Evolutionary conservation across 2,113 vertebrate genomes (phyloP), one percentile per base, ranked within the genome.

Genomic region (Arothron firmamentum): DNA sequence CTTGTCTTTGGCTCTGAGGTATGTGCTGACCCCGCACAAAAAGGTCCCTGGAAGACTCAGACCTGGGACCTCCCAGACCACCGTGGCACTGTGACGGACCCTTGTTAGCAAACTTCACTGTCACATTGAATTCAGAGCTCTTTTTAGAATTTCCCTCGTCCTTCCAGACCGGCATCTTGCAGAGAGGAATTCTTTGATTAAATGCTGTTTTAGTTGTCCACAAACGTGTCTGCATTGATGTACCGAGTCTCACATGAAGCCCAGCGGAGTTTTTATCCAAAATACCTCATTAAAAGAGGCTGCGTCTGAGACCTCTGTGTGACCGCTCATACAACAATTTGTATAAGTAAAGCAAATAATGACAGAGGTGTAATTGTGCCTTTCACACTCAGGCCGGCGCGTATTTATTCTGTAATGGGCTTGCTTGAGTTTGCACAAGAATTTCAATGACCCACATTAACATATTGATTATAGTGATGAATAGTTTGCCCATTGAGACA

Each of bases 241-340:
- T 42, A 38, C 15, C 34, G 52, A 59, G 28, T 72, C 56, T 59
- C 52, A 52, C 9, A 19, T 45, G 64, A 65, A 41, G 48, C 55
- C 77, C 57, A 19, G 56, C 19, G 56, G 63, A 64, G 43, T 54
- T 71, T 52, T 69, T 65, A 49, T 59, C 66, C 56, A 56, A 62
- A 77, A 67, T 72, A 62, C 66, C 69, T 84, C 80, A 84, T 86
- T 84, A 82, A 74, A 77, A 56, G n/a, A 53, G 68, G 53, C 70
- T 70, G 58, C 64, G 62, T 56, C 59, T 28, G 3, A 71, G 71
- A 76, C 69, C 74, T 66, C 38, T 21, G 51, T 63, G 62, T 67
- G 74, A 79, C 67, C 59, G 52, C 64, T 73, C 55, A 61, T 42
- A 9, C 19, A 72, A 71, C 45, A 42, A 62, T 57, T 70, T 67